These are phyloP conservation scores for Xanthorhoe designata DNA, from an alignment of 2,888 invertebrate species.

Conservation along the genomic window DNA sequence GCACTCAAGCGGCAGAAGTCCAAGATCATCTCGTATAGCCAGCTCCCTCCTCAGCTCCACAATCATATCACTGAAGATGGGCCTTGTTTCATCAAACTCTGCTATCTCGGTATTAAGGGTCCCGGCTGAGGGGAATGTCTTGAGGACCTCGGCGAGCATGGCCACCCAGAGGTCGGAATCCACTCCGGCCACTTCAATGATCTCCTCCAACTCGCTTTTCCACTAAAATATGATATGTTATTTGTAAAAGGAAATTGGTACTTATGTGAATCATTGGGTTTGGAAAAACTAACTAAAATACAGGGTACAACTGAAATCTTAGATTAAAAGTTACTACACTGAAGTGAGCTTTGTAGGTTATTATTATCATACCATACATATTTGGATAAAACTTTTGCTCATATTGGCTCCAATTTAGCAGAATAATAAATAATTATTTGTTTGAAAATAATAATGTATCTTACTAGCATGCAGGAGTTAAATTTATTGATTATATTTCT, in stretches of 20 bases:
- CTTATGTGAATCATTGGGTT: too few relatives aligned
- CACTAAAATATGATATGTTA: conserved; percentile 87
- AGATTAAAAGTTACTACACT: neutral
- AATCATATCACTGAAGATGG: conserved; percentile 95
- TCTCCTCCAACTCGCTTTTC: conserved; percentile 96
- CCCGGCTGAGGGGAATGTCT: conserved; percentile 95
- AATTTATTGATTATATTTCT: neutral
- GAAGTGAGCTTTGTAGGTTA: conserved; percentile 22
- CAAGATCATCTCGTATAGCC: conserved; percentile 93
- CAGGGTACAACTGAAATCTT: too few relatives aligned
- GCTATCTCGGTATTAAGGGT: conserved; percentile 95
- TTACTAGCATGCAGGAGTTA: neutral
- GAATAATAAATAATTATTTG: neutral
- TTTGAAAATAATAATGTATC: neutral
- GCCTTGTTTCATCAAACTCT: conserved; percentile 95
- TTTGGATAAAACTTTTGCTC: neutral
- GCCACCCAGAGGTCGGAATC: conserved; percentile 99
- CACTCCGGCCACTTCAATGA: conserved; percentile 95
- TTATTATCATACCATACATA: conserved; percentile 8
- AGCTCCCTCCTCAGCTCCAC: conserved; percentile 93
- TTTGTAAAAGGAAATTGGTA: too few relatives aligned
- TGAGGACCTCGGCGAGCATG: conserved; percentile 97
- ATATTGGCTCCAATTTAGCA: neutral
- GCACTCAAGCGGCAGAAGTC: conserved; percentile 97
- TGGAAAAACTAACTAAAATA: too few relatives aligned